Conservation (phyloP, 1,140 invertebrate species). For the Contarinia nasturtii region DNA sequence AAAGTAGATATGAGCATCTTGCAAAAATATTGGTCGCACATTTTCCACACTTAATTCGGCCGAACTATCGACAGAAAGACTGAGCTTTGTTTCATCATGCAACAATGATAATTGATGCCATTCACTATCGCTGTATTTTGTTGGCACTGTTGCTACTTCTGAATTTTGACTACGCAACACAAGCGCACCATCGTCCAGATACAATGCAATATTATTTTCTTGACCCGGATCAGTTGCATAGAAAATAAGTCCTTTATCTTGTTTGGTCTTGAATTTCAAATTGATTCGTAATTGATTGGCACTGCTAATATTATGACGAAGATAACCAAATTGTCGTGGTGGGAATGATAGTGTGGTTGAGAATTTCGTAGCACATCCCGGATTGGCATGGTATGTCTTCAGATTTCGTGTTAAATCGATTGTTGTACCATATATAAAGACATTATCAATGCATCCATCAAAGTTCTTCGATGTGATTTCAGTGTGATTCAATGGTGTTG, state of each 20-base stretch:
- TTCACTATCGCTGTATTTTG: slow-evolving; percentile 64
- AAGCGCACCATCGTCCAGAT: slow-evolving; percentile 45
- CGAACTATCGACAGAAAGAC: slow-evolving; percentile 70
- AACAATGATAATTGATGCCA: slow-evolving; percentile 87
- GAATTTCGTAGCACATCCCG: slow-evolving; percentile 60
- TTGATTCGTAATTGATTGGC: slow-evolving; percentile 50
- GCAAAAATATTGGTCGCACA: slow-evolving; percentile 33
- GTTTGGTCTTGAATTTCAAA: slow-evolving; percentile 74
- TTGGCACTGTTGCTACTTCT: slow-evolving; percentile 33
- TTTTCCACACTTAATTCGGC: slow-evolving; percentile 23
- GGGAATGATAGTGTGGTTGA: slow-evolving; percentile 18
- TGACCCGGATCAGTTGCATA: slow-evolving; percentile 47
- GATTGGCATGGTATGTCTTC: slow-evolving; percentile 57
- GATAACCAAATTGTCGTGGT: slow-evolving; percentile 39
- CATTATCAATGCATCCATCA: slow-evolving; percentile 81
- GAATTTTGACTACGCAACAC: slow-evolving; percentile 47
- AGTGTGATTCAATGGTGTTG: slow-evolving; percentile 38
- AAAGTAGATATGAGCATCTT: slow-evolving; percentile 54
- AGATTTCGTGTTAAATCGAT: slow-evolving; percentile 62
- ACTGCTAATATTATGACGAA: slow-evolving; percentile 37
- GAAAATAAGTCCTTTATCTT: slow-evolving; percentile 56
- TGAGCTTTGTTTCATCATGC: slow-evolving; percentile 37
- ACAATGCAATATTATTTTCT: slow-evolving; percentile 40
- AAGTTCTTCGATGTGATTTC: slow-evolving; percentile 57
- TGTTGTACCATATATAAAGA: slow-evolving; percentile 50